Evolutionary conservation across 2,888 invertebrate genomes (phyloP).

Genomic region (Emmelina monodactyla): DNA sequence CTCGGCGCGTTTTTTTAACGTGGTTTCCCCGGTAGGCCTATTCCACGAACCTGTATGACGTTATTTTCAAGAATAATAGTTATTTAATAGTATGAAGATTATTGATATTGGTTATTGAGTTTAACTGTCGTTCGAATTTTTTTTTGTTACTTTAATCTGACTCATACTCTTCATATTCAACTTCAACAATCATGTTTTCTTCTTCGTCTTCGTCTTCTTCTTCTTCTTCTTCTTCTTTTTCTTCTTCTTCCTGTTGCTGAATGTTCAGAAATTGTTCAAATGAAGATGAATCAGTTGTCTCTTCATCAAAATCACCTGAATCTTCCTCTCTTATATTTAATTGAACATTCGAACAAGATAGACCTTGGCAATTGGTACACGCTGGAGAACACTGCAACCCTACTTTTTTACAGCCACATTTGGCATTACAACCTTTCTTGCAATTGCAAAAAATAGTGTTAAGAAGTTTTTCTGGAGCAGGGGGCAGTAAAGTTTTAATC

Average conservation of each 20-base stretch:
- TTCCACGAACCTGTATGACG: too few species aligned
- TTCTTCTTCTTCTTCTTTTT: conserved; percentile 11
- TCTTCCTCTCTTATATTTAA: conserved; percentile 15
- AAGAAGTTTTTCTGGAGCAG: conserved; percentile 17
- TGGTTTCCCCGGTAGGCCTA: too few species aligned
- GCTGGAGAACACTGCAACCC: conserved; percentile 19
- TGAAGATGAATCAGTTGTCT: conserved; percentile 3
- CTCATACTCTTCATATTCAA: too few species aligned
- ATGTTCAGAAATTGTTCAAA: conserved; percentile 11
- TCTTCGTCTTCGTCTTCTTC: conserved; percentile 1
- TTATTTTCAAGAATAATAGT: too few species aligned
- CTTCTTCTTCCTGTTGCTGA: conserved; percentile 10
- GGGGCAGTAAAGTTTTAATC: conserved; percentile 11
- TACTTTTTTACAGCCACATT: conserved; percentile 21
- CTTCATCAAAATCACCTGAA: conserved; percentile 10
- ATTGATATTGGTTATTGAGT: too few species aligned
- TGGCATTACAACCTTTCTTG: conserved; percentile 18
- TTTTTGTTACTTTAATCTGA: too few species aligned
- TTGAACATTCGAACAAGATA: conserved; percentile 18
- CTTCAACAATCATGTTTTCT: too few species aligned
- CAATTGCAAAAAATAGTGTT: conserved; percentile 20
- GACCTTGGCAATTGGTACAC: conserved; percentile 18
- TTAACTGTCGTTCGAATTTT: too few species aligned
- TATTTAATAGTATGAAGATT: too few species aligned
- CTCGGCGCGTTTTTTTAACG: too few species aligned